These are phyloP conservation scores for Cosmopolites sordidus DNA, from an alignment of 2,888 invertebrate genomes.

Conservation along the genomic window DNA sequence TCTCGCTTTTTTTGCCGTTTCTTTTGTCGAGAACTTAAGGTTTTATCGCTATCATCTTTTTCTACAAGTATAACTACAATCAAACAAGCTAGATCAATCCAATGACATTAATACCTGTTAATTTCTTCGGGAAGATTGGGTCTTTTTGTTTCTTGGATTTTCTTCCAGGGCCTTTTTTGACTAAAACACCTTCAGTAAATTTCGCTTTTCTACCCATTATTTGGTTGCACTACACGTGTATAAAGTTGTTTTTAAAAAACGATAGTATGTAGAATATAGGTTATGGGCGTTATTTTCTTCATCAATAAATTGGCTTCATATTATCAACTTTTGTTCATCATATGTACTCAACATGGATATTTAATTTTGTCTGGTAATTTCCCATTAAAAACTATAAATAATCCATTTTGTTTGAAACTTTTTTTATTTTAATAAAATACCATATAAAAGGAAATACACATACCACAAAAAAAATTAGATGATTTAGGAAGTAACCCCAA, in stretches of 20 bases:
- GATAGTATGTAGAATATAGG: too few relatives aligned
- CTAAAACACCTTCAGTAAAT: constrained; percentile 64
- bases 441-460: too few relatives aligned
- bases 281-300: too few relatives aligned
- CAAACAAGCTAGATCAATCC: background rate
- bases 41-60: constrained; percentile 52
- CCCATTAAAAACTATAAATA: too few relatives aligned
- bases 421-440: too few relatives aligned
- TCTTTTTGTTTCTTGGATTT: constrained; percentile 84
- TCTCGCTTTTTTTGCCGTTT: constrained; percentile 37
- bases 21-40: constrained; percentile 55
- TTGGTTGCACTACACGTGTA: background rate
- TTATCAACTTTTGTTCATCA: too few relatives aligned
- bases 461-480: too few relatives aligned
- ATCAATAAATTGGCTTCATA: too few relatives aligned
- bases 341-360: too few relatives aligned
- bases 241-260: background rate
- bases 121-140: constrained; percentile 63
- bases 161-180: constrained; percentile 78
- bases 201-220: constrained; percentile 84
- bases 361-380: too few relatives aligned
- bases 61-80: constrained; percentile 38
- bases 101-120: constrained; percentile 45
- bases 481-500: too few relatives aligned
- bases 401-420: too few relatives aligned